These are phyloP conservation scores for Onchidella celtica DNA, from an alignment of 2,888 invertebrate species.

Conservation along the genomic window DNA sequence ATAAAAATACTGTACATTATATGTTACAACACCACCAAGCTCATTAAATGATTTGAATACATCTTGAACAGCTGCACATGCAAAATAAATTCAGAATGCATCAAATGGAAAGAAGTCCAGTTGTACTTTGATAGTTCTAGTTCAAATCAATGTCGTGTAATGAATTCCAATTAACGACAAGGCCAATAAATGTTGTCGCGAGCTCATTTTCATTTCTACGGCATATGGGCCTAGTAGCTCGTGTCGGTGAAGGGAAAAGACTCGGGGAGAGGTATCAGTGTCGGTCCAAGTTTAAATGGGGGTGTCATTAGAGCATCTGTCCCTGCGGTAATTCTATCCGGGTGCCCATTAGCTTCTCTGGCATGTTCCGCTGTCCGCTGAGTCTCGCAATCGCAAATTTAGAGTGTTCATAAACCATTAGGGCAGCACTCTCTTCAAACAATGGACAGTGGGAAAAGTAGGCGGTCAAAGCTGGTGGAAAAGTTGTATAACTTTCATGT, in stretches of 20 bases:
- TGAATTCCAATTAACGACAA: conserved; percentile 11
- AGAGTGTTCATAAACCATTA: too few species aligned
- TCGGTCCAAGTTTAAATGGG: neutral
- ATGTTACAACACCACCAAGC: too few species aligned
- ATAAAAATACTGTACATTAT: too few species aligned
- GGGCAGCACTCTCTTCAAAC: too few species aligned
- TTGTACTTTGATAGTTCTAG: neutral
- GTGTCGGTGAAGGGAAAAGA: neutral
- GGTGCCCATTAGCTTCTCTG: neutral
- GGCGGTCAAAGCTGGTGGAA: too few species aligned
- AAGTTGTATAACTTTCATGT: too few species aligned
- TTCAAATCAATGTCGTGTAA: neutral
- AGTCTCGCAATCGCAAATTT: neutral
- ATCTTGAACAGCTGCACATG: too few species aligned
- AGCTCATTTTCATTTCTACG: neutral
- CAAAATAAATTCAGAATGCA: neutral
- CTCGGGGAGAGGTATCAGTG: conserved; percentile 17
- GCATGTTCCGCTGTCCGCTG: neutral
- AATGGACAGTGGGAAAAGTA: too few species aligned
- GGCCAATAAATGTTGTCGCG: neutral
- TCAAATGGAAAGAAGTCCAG: neutral
- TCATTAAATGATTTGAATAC: too few species aligned
- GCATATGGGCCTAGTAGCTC: conserved; percentile 14
- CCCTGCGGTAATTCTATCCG: neutral
- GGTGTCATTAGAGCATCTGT: conserved; percentile 40